Evolutionary conservation across 2,113 vertebrate species (phyloP).

Genomic region (Willisornis vidua): DNA sequence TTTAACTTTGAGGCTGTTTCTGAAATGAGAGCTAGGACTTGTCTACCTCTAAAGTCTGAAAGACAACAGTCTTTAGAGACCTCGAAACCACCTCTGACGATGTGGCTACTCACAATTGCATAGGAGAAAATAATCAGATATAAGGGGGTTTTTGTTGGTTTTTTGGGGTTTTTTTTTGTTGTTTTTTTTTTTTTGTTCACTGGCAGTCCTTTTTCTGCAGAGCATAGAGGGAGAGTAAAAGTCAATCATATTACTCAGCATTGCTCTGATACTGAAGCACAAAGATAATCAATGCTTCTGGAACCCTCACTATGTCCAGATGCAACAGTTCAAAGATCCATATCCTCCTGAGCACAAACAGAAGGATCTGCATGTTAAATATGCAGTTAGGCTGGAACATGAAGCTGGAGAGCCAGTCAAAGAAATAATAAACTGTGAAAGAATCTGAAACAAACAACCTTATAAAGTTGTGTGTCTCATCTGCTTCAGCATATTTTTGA

Average conservation of each 20-base stretch:
- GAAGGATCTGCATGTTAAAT: constrained; percentile 53
- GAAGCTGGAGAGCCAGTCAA: constrained; percentile 11
- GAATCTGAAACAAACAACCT: constrained; percentile 37
- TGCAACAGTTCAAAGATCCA: background rate
- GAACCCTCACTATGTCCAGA: background rate
- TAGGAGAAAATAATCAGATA: background rate
- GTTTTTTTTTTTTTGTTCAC: background rate
- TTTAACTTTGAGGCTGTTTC: background rate
- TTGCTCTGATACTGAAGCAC: background rate
- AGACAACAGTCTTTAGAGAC: background rate
- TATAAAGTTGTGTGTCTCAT: constrained; percentile 5
- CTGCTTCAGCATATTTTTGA: background rate
- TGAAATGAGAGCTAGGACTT: background rate
- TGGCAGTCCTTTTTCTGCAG: background rate
- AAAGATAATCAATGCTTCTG: background rate
- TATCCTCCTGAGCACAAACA: background rate
- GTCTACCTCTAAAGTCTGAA: background rate
- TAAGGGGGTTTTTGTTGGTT: accelerated
- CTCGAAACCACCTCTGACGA: background rate
- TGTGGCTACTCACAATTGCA: background rate
- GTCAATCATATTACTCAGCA: background rate
- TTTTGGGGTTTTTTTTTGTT: no score
- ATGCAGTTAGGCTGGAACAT: constrained; percentile 15
- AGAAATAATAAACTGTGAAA: constrained; percentile 51
- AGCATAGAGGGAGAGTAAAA: background rate